Evolutionary conservation across 1,140 invertebrate species (phyloP), one percentile per base, ranked within the genome.

Genomic region (Zophobas atratus): DNA sequence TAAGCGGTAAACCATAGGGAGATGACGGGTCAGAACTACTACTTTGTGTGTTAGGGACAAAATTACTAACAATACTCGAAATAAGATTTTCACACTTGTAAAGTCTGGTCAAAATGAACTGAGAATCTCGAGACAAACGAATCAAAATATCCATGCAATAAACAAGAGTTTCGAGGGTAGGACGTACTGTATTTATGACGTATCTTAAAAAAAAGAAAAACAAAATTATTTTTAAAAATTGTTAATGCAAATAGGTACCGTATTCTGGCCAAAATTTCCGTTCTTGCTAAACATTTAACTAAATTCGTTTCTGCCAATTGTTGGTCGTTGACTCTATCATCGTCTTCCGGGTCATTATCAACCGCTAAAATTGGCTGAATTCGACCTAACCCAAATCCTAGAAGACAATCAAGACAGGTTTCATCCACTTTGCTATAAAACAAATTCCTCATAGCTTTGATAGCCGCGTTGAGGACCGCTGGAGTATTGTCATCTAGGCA

Each of bases 401-500:
- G 88, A 8, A 94, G 86, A 83, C 90, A 88, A 84, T 95, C 93
- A 33, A 96, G 85, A 75, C 89, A 90, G 74, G 92, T 89, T 88
- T 96, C 95, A 87, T 97, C 95, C 35, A 92, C 88, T 84, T 92
- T 90, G 78, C 92, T 94, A 72, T 92, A 94, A 6, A 96, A 84
- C 32, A 97, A 88, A 83, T 92, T 90, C 82, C 92, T 89, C 46
- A 97, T 85, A 2, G 93, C 93, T 87, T 90, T 90, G 5, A 97
- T 86, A 5, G 94, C 88, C 6, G 94, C 90, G 77, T 92, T 92
- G 5, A 97, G 86, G 36, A 95, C 88, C 6, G 91, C 88, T 0
- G 92, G 86, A n/a, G 93, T 91, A 79, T 92, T 92, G 82, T 97
- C 95, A 88, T 98, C 97, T 35, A 97, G 84, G 4, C 94, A 93